These are phyloP conservation scores for Xiphydria camelus DNA, from an alignment of 2,888 invertebrate species.

Conservation along the genomic window DNA sequence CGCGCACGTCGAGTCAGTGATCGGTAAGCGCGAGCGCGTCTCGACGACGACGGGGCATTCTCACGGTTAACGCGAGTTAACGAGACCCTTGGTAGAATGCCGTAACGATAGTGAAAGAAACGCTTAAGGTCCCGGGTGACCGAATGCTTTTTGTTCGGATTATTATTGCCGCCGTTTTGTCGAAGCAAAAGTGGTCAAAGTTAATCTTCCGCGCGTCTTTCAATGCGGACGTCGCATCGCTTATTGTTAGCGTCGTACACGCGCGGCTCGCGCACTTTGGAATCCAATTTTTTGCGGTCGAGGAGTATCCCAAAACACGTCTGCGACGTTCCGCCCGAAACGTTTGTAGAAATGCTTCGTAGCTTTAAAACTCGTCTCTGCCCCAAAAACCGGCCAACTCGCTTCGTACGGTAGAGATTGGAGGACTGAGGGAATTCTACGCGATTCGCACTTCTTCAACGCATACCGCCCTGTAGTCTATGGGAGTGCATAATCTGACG, in stretches of 20 bases:
- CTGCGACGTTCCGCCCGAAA: not conserved
- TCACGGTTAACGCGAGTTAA: conserved; percentile 43
- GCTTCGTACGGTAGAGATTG: too few species aligned
- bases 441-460: too few species aligned
- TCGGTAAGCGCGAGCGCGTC: not conserved
- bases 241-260: not conserved
- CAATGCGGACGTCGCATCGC: not conserved
- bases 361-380: conserved; percentile 17
- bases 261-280: not conserved
- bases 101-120: conserved; percentile 16
- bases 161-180: conserved; percentile 27
- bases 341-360: conserved; percentile 15
- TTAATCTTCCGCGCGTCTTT: too few species aligned
- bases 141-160: conserved; percentile 30
- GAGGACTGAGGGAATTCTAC: too few species aligned
- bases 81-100: conserved; percentile 26
- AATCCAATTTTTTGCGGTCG: not conserved
- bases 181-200: conserved; percentile 8
- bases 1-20: not conserved
- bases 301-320: not conserved
- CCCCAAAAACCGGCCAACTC: too few species aligned
- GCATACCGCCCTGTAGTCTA: too few species aligned
- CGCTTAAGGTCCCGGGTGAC: conserved; percentile 28
- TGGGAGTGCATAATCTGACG: too few species aligned
- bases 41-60: conserved; percentile 27